These are phyloP conservation scores for Papilio polyxenes DNA, from an alignment of 1,140 invertebrate species.

Conservation along the genomic window DNA sequence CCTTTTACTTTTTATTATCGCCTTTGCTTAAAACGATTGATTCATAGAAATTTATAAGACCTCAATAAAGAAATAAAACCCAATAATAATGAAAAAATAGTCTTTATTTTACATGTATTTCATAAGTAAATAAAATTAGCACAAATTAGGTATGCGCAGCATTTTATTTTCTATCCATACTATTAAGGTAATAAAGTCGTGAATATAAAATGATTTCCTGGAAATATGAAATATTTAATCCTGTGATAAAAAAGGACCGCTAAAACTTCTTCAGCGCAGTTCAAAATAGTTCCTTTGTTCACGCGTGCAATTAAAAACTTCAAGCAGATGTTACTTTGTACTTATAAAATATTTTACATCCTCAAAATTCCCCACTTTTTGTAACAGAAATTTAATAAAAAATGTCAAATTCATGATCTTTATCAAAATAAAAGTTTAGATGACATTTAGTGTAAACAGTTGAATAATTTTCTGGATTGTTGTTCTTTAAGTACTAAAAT, in stretches of 20 bases:
- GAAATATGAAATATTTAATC: background rate
- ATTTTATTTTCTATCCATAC: background rate
- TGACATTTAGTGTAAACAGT: background rate
- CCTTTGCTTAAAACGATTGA: background rate
- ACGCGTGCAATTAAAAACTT: constrained; percentile 21
- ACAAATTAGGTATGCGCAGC: background rate
- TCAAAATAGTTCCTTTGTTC: constrained; percentile 12
- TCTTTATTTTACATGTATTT: no score
- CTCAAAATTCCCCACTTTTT: background rate
- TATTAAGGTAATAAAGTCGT: background rate
- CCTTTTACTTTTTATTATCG: background rate
- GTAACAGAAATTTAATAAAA: background rate
- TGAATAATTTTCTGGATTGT: background rate
- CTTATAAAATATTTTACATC: constrained; percentile 9
- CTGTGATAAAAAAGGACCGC: background rate
- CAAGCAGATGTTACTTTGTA: constrained; percentile 7
- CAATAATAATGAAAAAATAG: background rate
- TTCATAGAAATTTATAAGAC: no score
- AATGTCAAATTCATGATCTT: background rate
- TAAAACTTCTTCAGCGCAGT: constrained; percentile 25
- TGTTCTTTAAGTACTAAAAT: background rate
- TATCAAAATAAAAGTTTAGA: background rate
- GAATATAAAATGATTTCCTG: background rate
- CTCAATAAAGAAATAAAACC: background rate
- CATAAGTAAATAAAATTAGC: no score